phyloP scores from a whole-genome alignment of 2,797 vertebrate species.

The Hemibagrus guttatus region DNA sequence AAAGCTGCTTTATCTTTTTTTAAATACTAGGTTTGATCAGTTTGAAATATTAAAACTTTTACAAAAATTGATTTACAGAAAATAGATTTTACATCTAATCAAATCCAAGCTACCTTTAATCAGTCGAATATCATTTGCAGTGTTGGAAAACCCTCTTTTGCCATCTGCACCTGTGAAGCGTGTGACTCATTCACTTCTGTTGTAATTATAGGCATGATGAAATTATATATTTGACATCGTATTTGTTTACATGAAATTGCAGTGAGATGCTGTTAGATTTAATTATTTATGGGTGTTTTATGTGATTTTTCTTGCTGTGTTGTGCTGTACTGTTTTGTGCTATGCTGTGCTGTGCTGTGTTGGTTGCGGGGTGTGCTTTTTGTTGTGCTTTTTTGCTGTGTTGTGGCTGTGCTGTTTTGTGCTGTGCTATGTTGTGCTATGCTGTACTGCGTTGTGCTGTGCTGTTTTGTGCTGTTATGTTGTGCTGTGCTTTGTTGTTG shows the following conservation, averaged over 20 bases:
- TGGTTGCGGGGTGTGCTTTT: too few species aligned
- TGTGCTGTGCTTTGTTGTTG: too few species aligned
- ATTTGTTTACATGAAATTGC: conserved; percentile 9
- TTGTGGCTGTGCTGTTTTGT: too few species aligned
- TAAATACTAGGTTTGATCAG: not conserved
- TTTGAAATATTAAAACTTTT: not conserved
- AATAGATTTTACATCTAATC: not conserved
- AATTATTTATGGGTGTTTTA: not conserved
- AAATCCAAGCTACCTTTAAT: not conserved
- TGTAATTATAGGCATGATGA: not conserved
- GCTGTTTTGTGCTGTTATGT: too few species aligned
- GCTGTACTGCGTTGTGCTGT: too few species aligned
- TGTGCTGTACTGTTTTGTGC: conserved; percentile 40
- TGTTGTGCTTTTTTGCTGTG: too few species aligned
- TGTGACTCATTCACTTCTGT: not conserved
- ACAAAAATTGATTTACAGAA: not conserved
- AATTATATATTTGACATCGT: not conserved
- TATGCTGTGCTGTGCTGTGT: too few species aligned
- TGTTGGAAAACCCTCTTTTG: not conserved
- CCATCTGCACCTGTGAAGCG: not conserved
- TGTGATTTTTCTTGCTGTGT: conserved; percentile 43
- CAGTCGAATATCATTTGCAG: not conserved
- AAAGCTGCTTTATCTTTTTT: not conserved
- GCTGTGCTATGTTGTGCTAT: too few species aligned
- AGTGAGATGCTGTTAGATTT: not conserved